These are phyloP conservation scores for Scyliorhinus canicula DNA, from an alignment of 2,797 vertebrate genomes.

Conservation along the genomic window DNA sequence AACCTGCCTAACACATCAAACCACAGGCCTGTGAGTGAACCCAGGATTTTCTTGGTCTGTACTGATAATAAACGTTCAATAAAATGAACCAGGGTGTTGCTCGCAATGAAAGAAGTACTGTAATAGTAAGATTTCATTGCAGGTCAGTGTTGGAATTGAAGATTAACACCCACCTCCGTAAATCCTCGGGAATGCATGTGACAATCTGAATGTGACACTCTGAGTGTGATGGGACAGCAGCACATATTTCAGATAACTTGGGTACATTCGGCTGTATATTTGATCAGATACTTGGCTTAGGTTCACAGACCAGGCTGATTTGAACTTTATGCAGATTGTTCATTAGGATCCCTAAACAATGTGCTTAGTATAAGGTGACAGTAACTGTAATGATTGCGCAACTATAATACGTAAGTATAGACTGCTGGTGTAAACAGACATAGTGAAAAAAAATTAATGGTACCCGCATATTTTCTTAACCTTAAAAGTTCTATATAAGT, in stretches of 20 bases:
- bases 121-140: neutral
- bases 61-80: neutral
- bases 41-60: neutral
- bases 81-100: neutral
- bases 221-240: neutral
- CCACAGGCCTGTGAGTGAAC: neutral
- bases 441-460: neutral
- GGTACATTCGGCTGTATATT: neutral
- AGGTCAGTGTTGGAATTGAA: neutral
- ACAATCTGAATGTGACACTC: neutral
- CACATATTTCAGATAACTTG: neutral
- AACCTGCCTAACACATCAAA: no score
- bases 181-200: neutral
- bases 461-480: neutral
- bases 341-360: neutral
- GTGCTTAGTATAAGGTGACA: neutral
- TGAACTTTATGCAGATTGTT: neutral
- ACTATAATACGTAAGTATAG: neutral
- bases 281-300: neutral
- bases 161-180: neutral
- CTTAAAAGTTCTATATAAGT: neutral
- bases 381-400: neutral
- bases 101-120: neutral
- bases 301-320: neutral
- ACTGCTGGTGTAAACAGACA: neutral